These are phyloP conservation scores for Entomyzon cyanotis DNA, from an alignment of 2,113 vertebrate genomes.

Conservation along the genomic window DNA sequence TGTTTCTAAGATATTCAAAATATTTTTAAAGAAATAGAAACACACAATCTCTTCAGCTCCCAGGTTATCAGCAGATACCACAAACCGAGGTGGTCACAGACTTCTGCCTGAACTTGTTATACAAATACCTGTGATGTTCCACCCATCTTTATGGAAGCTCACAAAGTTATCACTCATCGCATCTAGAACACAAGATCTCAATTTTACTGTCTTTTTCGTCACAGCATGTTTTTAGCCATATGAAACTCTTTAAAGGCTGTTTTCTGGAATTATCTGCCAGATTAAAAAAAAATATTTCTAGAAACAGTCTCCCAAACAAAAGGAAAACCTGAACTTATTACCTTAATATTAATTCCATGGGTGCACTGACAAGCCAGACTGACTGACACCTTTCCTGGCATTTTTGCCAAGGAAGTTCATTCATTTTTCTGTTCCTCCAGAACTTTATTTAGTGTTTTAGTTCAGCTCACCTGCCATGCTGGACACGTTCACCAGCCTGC, in stretches of 20 bases:
- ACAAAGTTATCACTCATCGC: neutral
- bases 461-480: conserved; percentile 83
- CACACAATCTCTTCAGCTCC: neutral
- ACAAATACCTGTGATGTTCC: neutral
- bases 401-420: neutral
- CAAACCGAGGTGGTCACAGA: neutral
- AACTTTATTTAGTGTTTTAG: neutral
- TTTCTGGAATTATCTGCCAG: neutral
- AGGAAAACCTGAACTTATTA: neutral
- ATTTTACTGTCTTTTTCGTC: neutral
- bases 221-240: neutral
- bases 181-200: neutral
- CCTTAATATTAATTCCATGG: neutral
- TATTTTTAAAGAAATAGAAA: neutral
- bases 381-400: neutral
- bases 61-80: neutral
- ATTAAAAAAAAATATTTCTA: neutral
- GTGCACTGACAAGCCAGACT: neutral
- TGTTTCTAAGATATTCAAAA: neutral
- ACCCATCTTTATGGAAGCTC: neutral
- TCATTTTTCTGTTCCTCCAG: neutral
- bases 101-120: neutral
- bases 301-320: neutral
- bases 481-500: conserved; percentile 82
- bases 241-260: neutral